Conservation (phyloP, 2,113 vertebrate genomes). For the Stegastes partitus region DNA sequence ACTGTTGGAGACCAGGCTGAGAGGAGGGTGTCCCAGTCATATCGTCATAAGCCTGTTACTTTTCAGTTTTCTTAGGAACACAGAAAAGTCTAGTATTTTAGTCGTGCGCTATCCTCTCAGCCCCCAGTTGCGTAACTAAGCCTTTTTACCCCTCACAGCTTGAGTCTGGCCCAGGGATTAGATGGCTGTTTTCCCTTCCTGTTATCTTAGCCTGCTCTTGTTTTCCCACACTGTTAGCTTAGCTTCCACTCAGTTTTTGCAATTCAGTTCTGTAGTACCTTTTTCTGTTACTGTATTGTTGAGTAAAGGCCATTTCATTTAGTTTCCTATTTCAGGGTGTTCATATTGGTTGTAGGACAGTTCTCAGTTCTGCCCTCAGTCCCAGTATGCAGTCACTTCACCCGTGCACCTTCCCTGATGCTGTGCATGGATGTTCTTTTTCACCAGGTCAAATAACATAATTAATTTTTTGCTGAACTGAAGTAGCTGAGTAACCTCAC, state of each 20-base stretch:
- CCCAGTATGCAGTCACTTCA: neutral
- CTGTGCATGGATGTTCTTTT: neutral
- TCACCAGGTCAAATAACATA: neutral
- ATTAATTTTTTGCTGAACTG: neutral
- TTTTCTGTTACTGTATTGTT: slow-evolving; percentile 10
- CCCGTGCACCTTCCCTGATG: neutral
- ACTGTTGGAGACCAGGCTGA: neutral
- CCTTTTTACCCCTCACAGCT: slow-evolving; percentile 75
- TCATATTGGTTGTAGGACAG: neutral
- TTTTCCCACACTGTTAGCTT: slow-evolving; percentile 72
- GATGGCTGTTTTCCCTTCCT: slow-evolving; percentile 74
- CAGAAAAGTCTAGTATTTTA: slow-evolving; percentile 64
- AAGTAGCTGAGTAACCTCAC: neutral
- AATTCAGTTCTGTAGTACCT: neutral
- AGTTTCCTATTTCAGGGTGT: neutral
- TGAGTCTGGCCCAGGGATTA: slow-evolving; percentile 81
- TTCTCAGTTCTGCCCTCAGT: neutral
- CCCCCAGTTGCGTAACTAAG: slow-evolving; percentile 76
- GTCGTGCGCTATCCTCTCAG: slow-evolving; percentile 58
- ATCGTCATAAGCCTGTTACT: slow-evolving; percentile 58
- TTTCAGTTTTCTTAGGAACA: slow-evolving; percentile 63
- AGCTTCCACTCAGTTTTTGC: slow-evolving; percentile 19
- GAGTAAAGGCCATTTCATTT: neutral
- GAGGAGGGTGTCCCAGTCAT: slow-evolving; percentile 15
- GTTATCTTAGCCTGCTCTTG: slow-evolving; percentile 70